Evolutionary conservation across 37 sponge, comb jelly and placozoan species (phyloP).

Genomic region (Eunapius fragilis): DNA sequence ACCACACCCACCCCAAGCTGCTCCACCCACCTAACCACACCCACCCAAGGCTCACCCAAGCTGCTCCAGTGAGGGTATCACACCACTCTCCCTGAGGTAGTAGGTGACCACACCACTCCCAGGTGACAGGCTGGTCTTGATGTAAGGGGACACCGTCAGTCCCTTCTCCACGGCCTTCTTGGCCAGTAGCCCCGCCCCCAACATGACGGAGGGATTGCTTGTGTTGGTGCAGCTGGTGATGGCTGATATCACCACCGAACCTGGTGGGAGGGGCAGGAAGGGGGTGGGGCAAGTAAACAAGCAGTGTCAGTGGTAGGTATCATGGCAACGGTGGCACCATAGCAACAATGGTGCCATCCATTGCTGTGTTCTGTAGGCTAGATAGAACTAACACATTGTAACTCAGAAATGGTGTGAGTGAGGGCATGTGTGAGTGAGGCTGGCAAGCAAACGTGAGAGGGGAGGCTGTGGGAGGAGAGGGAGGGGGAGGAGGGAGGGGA

Average conservation of each 20-base stretch:
- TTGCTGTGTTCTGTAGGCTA: too few relatives aligned
- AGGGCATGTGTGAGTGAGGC: not conserved
- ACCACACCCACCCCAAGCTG: not conserved
- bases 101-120: constrained; percentile 88
- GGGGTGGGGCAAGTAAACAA: not conserved
- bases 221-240: constrained; percentile 97
- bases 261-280: constrained; percentile 17
- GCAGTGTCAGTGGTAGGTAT: not conserved
- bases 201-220: constrained; percentile 95
- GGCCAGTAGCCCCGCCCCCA: constrained; percentile 93
- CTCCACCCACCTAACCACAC: not conserved
- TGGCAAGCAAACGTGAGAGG: not conserved
- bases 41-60: constrained; percentile 65
- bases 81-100: constrained; percentile 91
- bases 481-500: not conserved
- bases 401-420: too few relatives aligned
- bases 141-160: constrained; percentile 78
- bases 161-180: constrained; percentile 86
- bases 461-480: not conserved
- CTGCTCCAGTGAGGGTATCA: constrained; percentile 77
- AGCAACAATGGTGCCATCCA: too few relatives aligned
- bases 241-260: constrained; percentile 91
- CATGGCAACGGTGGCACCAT: not conserved
- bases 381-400: too few relatives aligned
- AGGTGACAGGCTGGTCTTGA: constrained; percentile 90